A percentile compares a stretch with the other conserved stretches of the same genome.
phyloP scores from a whole-genome alignment of 2,888 invertebrate species.

The Apodemia mormo region DNA sequence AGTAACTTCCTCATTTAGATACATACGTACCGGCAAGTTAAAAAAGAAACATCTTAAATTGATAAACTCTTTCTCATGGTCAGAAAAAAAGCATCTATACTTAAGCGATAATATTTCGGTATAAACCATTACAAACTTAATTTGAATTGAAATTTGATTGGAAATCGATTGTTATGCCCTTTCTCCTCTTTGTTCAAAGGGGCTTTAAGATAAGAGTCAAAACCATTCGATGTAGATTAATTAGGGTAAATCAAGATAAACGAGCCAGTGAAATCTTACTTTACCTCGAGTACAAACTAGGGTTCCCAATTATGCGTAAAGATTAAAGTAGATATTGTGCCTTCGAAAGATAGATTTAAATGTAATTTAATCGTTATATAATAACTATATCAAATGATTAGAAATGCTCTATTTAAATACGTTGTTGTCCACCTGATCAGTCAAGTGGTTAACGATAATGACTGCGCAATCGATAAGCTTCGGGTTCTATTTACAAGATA shows the following conservation, averaged over 20 bases:
- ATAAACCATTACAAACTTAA: background rate
- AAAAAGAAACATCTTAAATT: no score
- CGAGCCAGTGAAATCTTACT: background rate
- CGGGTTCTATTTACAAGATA: no score
- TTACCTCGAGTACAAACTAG: background rate
- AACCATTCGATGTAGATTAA: background rate
- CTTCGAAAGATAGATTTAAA: background rate
- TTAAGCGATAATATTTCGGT: background rate
- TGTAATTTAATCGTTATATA: no score
- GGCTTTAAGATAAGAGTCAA: background rate
- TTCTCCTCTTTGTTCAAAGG: background rate
- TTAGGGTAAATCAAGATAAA: constrained; percentile 13
- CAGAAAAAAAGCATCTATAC: no score
- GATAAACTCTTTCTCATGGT: no score
- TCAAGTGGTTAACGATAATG: no score
- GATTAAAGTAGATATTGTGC: background rate
- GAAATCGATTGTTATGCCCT: background rate
- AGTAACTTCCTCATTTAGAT: no score
- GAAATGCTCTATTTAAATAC: no score
- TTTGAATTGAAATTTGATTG: background rate
- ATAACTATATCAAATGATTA: no score
- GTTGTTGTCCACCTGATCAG: no score
- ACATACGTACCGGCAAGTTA: no score
- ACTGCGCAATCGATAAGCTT: no score
- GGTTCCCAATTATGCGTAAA: background rate